A percentile compares a stretch with the other conserved stretches of the same genome.
phyloP scores from a whole-genome alignment of 2,113 vertebrate species.

The Pangasianodon hypophthalmus region DNA sequence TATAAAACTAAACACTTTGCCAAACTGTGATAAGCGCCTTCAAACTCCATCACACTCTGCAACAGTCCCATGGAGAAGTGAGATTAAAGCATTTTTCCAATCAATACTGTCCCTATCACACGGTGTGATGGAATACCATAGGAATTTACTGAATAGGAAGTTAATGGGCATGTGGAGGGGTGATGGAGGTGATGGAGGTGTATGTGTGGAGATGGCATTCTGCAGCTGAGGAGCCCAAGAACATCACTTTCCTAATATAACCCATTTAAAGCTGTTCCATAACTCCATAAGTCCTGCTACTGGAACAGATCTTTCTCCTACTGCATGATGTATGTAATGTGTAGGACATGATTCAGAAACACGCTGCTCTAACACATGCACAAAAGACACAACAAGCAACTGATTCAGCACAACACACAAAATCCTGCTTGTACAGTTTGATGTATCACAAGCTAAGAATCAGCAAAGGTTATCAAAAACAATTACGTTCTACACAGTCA shows the following conservation, averaged over 20 bases:
- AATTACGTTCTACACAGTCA: neutral
- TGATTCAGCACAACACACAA: neutral
- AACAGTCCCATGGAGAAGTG: slow-evolving; percentile 33
- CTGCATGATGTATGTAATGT: neutral
- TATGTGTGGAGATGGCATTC: neutral
- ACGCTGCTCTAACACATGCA: neutral
- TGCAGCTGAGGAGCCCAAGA: neutral
- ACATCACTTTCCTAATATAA: neutral
- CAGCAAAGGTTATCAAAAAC: neutral
- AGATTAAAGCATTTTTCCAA: slow-evolving; percentile 47
- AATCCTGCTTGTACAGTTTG: neutral
- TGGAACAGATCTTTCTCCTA: neutral
- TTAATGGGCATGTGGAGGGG: slow-evolving; percentile 27
- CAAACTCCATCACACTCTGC: slow-evolving; percentile 28
- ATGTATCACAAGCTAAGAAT: neutral
- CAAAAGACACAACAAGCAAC: neutral
- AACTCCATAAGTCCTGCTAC: neutral
- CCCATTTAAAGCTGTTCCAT: neutral
- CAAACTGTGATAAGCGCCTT: slow-evolving; percentile 29
- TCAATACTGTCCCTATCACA: slow-evolving; percentile 38
- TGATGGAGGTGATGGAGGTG: neutral
- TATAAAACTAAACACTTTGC: slow-evolving; percentile 38
- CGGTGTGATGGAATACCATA: slow-evolving; percentile 28
- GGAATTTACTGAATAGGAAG: slow-evolving; percentile 43
- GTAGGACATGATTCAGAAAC: neutral